Conservation (phyloP, 2,113 vertebrate genomes). For the Coryphaenoides rupestris region DNA sequence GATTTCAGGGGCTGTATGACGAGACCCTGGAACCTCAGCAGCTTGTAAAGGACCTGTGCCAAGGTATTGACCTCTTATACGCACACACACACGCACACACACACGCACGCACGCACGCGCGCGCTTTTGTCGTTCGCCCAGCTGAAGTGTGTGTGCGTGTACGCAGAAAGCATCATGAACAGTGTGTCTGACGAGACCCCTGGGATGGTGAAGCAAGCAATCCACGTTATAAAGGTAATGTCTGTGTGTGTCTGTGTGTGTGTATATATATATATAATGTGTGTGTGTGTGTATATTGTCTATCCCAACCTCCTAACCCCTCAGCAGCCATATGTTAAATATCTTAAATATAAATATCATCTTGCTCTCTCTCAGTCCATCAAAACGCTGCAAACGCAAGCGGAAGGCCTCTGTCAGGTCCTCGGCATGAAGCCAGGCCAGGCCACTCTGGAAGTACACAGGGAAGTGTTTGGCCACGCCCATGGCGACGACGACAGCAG, state of each 20-base stretch:
- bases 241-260: neutral
- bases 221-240: constrained; percentile 81
- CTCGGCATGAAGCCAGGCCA: constrained; percentile 71
- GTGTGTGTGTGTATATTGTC: too few relatives aligned
- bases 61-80: constrained; percentile 61
- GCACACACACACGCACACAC: constrained; percentile 12
- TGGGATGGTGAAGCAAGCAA: constrained; percentile 67
- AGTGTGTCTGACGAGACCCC: constrained; percentile 71
- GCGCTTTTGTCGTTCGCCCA: neutral
- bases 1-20: constrained; percentile 77
- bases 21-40: constrained; percentile 67
- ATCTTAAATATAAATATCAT: too few relatives aligned
- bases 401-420: constrained; percentile 79
- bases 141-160: neutral
- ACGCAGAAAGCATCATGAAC: constrained; percentile 59
- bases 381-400: constrained; percentile 76
- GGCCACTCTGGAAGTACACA: constrained; percentile 71
- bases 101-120: neutral
- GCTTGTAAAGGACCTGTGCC: constrained; percentile 62
- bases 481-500: too few relatives aligned
- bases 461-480: constrained; percentile 50
- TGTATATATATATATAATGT: too few relatives aligned
- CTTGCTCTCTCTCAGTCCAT: constrained; percentile 68
- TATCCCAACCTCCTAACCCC: too few relatives aligned
- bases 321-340: too few relatives aligned